phyloP scores from a whole-genome alignment of 2,113 vertebrate species.

The Phylloscopus trochilus region DNA sequence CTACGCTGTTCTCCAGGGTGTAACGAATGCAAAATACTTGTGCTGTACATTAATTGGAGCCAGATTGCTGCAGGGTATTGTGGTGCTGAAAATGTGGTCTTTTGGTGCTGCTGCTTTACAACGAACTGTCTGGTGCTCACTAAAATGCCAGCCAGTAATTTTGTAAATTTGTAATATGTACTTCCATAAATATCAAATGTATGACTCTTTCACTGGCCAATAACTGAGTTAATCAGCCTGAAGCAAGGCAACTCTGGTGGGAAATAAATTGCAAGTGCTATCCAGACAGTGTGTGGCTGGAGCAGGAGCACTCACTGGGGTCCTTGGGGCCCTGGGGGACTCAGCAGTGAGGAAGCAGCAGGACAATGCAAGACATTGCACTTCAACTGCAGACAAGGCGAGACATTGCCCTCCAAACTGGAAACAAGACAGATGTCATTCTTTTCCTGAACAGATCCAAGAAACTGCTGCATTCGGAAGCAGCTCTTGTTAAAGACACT shows the following conservation, averaged over 20 bases:
- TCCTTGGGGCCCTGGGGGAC: background rate
- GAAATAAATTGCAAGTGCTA: background rate
- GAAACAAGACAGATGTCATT: background rate
- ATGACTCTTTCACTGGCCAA: background rate
- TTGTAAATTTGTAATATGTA: background rate
- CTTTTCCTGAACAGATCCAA: background rate
- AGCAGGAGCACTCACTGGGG: background rate
- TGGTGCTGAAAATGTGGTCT: background rate
- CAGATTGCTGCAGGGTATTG: background rate
- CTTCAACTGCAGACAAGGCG: background rate
- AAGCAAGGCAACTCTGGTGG: background rate
- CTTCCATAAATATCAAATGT: background rate
- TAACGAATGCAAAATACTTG: background rate
- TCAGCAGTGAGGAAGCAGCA: background rate
- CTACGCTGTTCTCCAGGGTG: background rate
- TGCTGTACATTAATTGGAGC: background rate
- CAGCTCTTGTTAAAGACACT: background rate
- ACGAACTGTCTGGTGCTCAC: background rate
- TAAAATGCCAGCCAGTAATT: background rate
- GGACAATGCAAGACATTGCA: background rate
- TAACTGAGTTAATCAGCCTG: background rate
- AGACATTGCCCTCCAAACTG: background rate
- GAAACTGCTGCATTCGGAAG: background rate
- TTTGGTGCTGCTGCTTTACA: background rate
- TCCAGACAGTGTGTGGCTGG: background rate